Base-by-base conservation (phyloP, 2,797 vertebrate species). In the Coregonus sp. region DNA sequence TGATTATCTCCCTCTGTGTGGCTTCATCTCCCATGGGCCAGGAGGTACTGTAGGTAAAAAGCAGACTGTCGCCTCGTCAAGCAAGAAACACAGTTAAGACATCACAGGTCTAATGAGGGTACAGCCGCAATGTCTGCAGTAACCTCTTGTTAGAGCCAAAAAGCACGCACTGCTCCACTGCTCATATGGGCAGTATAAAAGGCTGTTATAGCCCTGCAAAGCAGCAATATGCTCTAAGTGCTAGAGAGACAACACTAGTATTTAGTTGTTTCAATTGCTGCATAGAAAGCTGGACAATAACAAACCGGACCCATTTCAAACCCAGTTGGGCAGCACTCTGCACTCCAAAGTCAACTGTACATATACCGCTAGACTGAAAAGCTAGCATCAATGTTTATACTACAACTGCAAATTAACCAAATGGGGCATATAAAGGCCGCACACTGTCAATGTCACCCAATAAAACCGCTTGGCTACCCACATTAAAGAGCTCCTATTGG, bases 91-190 rank as follows among this genome's bases (percentile, higher is more conserved):
- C 68, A 81, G 81, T 73, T 33, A 82, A 85, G 80, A 81, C 72
- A 73, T 79, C 74, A 81, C 76, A 75, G 52, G 35, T 31, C 66
- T 80, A 84, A 83, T 82, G 84, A 82, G 80, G 47, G 37, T 59
- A 47, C 51, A 67, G 71, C 40, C 5, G 52, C 52, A 7, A 74
- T 73, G 50, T 83, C 80, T 84, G 79, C 82, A 54, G 74, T 25
- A 76, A 31, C 7, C 16, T 47, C 63, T 54, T 76, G 14, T 7
- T 31, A 35, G 15, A 37, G 51, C 51, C 15, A 50, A 70, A 16
- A 61, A 11, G 56, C 11, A 15, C 61, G 20, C 7, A 20, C 72
- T 50, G 7, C 51, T 33, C 54, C 54, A 47, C 40, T 12, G 40
- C 11, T 47, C 40, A 47, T 12, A 47, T 12, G 40, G 40, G 40